Base-by-base conservation (phyloP, 2,113 vertebrate species). In the Capreolus pygargus region DNA sequence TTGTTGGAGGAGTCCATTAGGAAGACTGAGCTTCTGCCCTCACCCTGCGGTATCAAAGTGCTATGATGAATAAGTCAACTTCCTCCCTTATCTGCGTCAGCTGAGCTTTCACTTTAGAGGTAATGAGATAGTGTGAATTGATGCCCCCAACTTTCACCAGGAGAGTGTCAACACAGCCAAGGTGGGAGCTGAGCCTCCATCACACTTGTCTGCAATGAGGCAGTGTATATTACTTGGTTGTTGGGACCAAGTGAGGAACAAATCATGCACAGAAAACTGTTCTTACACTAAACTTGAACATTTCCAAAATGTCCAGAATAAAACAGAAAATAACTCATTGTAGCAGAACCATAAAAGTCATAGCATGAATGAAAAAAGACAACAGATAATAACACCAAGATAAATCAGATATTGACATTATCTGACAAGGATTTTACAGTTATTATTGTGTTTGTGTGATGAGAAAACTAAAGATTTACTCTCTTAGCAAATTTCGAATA, bases 321-420 rank as follows among this genome's bases (percentile, higher is more conserved):
- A 70, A 91, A 85, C 33, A 94, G 47, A 86, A 95, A 89, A 96
- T 86, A n/a, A 89, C 74, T 94, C 74, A 7, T 79, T 39, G 88
- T 57, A 57, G 45, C 9, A 95, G 54, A 78, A 33, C 17, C 21
- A 93, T 52, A 85, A 95, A 93, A 97, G 67, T 82, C 45, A 93
- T 84, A 95, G 43, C 55, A 94, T 94, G 70, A 45, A 27, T 93
- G 27, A 93, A 64, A 58, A 36, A 74, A 14, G 27, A 61, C 47
- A 90, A 88, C 47, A 58, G 57, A 93, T 74, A 92, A 89, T 82
- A 94, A 86, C 86, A 96, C 58, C 16, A 89, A 93, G 87, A 94
- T 95, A 39, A 95, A 86, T 97, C 67, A 91, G 8, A 91, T 91
- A 28, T 93, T 95, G n/a, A 28, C 39, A 95, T 94, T 95, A 96